Conservation (phyloP, 2,113 vertebrate species). For the Picathartes gymnocephalus region DNA sequence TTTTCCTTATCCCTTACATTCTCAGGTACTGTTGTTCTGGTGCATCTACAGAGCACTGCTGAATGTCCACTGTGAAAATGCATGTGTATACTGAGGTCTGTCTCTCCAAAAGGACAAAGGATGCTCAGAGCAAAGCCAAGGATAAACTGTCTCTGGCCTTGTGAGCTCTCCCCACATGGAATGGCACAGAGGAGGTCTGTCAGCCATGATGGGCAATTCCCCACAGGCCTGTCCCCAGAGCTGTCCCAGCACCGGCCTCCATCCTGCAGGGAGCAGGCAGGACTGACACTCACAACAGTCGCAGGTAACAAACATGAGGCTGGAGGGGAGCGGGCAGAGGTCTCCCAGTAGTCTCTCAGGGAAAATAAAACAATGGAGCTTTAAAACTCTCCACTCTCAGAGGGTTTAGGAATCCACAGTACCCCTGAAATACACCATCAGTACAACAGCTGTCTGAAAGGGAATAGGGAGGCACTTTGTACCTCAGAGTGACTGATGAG, state of each 20-base stretch:
- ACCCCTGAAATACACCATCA: background rate
- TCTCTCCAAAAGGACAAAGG: background rate
- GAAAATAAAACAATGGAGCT: background rate
- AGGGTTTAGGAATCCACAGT: background rate
- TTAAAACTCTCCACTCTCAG: background rate
- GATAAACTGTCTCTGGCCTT: background rate
- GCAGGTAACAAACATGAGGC: fast-evolving
- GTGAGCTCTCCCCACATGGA: background rate
- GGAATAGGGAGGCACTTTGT: background rate
- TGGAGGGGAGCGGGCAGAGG: fast-evolving
- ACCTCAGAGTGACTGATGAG: background rate
- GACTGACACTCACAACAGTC: background rate
- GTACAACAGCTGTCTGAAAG: background rate
- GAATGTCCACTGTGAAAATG: background rate
- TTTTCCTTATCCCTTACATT: background rate
- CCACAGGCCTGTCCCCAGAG: background rate
- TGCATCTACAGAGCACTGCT: fast-evolving
- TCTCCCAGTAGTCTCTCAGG: background rate
- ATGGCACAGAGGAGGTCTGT: background rate
- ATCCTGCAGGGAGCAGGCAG: background rate
- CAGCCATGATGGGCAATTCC: background rate
- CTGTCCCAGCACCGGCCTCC: background rate
- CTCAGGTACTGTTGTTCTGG: background rate
- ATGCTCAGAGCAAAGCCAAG: background rate
- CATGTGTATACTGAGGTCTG: fast-evolving